A percentile compares a stretch with the other conserved stretches of the same genome.
phyloP scores from a whole-genome alignment of 2,113 vertebrate genomes.

The Siniperca knerii region DNA sequence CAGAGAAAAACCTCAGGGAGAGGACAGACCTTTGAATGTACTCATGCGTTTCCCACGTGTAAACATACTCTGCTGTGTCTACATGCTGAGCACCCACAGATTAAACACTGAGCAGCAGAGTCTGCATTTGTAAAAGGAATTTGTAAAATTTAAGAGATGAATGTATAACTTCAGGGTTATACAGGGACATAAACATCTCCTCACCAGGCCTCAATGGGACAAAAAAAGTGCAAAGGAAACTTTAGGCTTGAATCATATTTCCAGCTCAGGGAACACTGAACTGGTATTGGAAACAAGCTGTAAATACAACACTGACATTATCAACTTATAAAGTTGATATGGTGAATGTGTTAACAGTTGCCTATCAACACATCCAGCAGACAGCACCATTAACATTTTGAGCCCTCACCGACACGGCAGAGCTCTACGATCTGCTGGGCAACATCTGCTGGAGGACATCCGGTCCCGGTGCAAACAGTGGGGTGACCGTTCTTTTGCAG shows the following conservation, averaged over 20 bases:
- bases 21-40: not conserved
- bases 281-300: too few species aligned
- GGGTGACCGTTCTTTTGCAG: too few species aligned
- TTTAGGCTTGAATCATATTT: not conserved
- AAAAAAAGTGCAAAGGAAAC: conserved; percentile 4
- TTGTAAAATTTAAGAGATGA: not conserved
- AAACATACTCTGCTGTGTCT: not conserved
- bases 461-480: too few species aligned
- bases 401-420: too few species aligned
- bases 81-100: not conserved
- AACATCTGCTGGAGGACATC: too few species aligned
- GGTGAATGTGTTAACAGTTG: too few species aligned
- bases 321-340: not conserved
- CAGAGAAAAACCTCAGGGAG: not conserved
- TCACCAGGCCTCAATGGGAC: not conserved
- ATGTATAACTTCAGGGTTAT: not conserved
- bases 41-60: too few species aligned
- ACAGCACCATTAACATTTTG: too few species aligned
- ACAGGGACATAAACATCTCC: not conserved
- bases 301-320: not conserved
- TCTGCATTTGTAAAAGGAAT: not conserved
- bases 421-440: too few species aligned
- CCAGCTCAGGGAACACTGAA: not conserved
- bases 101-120: not conserved
- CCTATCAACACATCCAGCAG: not conserved